Evolutionary conservation across 2,888 invertebrate species (phyloP).

Genomic region (Cheilosia scutellata): DNA sequence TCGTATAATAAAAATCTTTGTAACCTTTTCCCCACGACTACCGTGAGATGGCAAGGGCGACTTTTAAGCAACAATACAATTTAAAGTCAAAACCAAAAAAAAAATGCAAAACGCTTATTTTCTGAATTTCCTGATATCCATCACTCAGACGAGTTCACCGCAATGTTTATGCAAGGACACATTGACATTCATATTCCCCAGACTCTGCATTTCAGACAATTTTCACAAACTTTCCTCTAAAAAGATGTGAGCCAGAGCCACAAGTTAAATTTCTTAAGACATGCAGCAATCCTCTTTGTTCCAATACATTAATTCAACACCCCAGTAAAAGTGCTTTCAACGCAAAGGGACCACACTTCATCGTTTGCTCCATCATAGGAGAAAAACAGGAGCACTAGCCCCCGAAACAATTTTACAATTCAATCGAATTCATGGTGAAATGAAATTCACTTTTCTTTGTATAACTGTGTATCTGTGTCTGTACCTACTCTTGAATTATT

Average conservation of each 20-base stretch:
- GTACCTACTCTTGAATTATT: constrained; percentile 60
- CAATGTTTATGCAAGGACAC: not conserved
- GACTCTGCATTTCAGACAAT: not conserved
- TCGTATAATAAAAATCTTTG: no score
- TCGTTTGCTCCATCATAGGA: constrained; percentile 1
- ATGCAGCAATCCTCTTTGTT: constrained; percentile 62
- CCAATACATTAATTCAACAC: constrained; percentile 61
- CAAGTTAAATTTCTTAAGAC: constrained; percentile 38
- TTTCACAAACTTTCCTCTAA: not conserved
- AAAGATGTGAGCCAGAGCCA: constrained; percentile 6
- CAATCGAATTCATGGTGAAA: constrained; percentile 64
- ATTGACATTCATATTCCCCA: not conserved
- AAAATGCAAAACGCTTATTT: not conserved
- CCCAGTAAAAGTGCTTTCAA: constrained; percentile 47
- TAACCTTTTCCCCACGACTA: no score
- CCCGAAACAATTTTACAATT: constrained; percentile 64
- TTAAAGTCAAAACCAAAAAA: not conserved
- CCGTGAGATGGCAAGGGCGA: not conserved
- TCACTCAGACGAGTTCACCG: not conserved
- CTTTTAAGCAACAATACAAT: not conserved
- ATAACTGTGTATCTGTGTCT: constrained; percentile 22
- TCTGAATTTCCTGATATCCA: not conserved
- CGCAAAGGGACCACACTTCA: constrained; percentile 26
- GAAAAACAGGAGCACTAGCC: constrained; percentile 14
- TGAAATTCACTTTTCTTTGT: constrained; percentile 54